phyloP scores from a whole-genome alignment of 2,797 vertebrate species.

The Octomys mimax region DNA sequence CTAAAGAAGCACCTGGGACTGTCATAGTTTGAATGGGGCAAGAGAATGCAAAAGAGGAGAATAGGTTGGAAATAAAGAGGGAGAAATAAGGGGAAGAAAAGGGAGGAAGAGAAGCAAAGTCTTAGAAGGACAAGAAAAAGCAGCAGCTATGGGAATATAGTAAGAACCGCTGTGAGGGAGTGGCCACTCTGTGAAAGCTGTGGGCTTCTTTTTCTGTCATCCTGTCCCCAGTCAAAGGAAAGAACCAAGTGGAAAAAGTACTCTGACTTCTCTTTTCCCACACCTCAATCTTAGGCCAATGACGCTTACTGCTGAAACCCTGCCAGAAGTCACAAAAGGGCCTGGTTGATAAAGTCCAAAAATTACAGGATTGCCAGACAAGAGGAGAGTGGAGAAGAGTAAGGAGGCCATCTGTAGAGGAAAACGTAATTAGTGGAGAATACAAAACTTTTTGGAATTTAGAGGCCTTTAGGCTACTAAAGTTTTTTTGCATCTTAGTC shows the following conservation, averaged over 20 bases:
- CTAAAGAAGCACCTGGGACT: neutral
- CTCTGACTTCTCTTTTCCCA: neutral
- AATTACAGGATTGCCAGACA: neutral
- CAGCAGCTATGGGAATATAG: neutral
- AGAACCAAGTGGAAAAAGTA: neutral
- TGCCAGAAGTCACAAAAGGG: neutral
- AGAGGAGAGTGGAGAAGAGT: neutral
- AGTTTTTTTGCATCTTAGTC: neutral
- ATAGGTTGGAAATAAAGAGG: too few relatives aligned
- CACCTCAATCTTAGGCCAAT: neutral
- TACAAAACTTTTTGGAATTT: neutral
- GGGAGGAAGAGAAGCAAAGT: neutral
- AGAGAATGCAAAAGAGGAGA: neutral
- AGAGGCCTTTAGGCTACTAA: neutral
- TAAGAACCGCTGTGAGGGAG: accelerated
- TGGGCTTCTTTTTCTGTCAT: neutral
- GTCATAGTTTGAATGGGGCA: neutral
- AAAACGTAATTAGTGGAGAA: neutral
- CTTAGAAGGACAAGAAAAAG: neutral
- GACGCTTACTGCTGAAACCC: neutral
- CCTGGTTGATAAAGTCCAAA: neutral
- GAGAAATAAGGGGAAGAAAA: neutral
- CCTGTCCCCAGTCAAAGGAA: neutral
- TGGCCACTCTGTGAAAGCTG: neutral
- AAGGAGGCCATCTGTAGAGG: neutral